These are phyloP conservation scores for Cylindroiulus punctatus DNA, from an alignment of 2,888 invertebrate species.

Conservation along the genomic window DNA sequence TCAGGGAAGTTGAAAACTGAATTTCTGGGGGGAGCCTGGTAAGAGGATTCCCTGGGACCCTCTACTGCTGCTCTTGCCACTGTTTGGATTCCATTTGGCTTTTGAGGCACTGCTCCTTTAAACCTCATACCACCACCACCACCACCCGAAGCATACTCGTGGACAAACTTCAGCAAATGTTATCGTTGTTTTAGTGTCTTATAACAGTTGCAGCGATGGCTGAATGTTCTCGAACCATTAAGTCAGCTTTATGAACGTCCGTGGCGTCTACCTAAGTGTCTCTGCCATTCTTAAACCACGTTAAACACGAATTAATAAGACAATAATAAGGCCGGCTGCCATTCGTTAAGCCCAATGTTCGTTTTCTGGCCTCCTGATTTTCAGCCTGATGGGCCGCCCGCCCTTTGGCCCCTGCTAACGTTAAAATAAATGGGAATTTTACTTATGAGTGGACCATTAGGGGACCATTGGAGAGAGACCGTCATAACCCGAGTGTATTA, in stretches of 20 bases:
- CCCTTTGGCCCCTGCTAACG: constrained; percentile 9
- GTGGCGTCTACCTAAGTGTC: background rate
- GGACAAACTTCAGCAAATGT: background rate
- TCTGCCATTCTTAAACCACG: background rate
- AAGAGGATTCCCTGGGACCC: no score
- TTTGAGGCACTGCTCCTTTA: no score
- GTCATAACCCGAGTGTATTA: constrained; percentile 27
- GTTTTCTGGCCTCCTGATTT: constrained; percentile 27
- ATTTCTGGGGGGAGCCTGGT: no score
- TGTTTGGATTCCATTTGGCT: no score
- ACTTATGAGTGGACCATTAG: constrained; percentile 37
- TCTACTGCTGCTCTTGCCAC: no score
- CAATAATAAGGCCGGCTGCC: constrained; percentile 29
- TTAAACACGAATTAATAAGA: constrained; percentile 42
- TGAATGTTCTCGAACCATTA: constrained; percentile 5
- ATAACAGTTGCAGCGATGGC: background rate
- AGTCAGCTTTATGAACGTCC: background rate
- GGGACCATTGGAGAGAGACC: background rate
- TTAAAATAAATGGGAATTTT: constrained; percentile 28
- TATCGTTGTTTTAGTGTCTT: constrained; percentile 23
- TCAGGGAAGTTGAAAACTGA: no score
- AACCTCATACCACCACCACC: no score
- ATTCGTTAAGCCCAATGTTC: constrained; percentile 27
- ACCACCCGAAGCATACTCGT: background rate
- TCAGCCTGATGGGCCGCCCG: background rate